Base-by-base conservation (phyloP, 2,888 invertebrate genomes). In the Ornithoptera priamus region DNA sequence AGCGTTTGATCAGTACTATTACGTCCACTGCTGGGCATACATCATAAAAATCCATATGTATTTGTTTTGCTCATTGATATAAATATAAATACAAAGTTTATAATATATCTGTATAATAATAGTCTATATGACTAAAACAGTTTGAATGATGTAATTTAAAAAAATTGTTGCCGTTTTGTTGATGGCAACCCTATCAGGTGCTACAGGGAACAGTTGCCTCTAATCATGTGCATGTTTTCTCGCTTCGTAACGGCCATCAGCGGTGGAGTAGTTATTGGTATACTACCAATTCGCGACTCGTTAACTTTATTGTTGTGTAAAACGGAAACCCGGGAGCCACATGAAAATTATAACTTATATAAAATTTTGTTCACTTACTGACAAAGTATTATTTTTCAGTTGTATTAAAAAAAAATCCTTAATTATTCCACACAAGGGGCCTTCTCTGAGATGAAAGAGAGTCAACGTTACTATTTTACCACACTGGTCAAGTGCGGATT, bases 181-280 rank as follows among this genome's bases (percentile, higher is more conserved):
- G 30, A 0, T 66, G 53, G 42, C 66, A 66, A 50, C 66, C 65
- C 60, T 61, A 17, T 50, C 4, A 60, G 50, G 17, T 42, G 18
- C 5, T 22, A 30, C 30, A 4, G 60, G 24, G 36, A 66, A 50
- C 50, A 39, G 50, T 60, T 66, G 66, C 53, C 50, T 53, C 53
- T 66, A 60, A 60, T 60, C 60, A 60, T 24, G 50, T 36, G 53
- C 36, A 66, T 36, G 50, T 65, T 58, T 65, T 46, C 46, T 60
- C 60, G 60, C 60, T 36, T 8, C 30, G 60, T 61, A 50, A 53
- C 36, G 50, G 20, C 36, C 18, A 30, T 66, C 60, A 66, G 30
- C 30, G 59, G 18, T 36, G 30, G 36, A n/a, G 36, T 60, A 59
- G 17, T 53, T 36, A 59, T 66, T 36, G 53, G 42, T 61, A 60